These are phyloP conservation scores for Aphaenogaster ashmeadi DNA, from an alignment of 1,140 invertebrate species.

Conservation along the genomic window DNA sequence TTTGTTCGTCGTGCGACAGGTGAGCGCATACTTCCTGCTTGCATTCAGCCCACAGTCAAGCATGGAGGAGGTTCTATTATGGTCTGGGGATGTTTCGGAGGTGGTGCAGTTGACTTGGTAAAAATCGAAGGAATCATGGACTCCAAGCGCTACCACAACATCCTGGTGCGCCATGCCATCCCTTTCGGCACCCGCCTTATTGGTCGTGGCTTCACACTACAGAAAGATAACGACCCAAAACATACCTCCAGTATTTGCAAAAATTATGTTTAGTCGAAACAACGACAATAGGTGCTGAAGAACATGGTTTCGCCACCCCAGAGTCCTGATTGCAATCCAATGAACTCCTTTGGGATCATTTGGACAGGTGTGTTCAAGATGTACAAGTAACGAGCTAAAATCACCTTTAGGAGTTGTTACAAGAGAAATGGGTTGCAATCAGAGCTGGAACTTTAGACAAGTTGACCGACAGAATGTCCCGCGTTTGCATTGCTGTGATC, in stretches of 20 bases:
- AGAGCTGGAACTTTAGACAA: conserved; percentile 23
- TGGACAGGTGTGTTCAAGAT: background rate
- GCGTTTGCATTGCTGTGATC: background rate
- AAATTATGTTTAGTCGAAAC: conserved; percentile 70
- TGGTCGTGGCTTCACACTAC: conserved; percentile 71
- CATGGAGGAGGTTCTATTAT: conserved; percentile 77
- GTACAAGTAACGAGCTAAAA: conserved; percentile 71
- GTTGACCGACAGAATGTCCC: conserved; percentile 15
- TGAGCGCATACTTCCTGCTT: conserved; percentile 21
- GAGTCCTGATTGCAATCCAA: conserved; percentile 9
- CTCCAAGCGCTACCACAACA: conserved; percentile 69
- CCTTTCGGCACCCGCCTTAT: conserved; percentile 63
- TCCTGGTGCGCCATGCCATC: conserved; percentile 68
- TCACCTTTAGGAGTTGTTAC: conserved; percentile 2
- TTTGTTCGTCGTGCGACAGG: conserved; percentile 65
- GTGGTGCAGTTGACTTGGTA: conserved; percentile 71
- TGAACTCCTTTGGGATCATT: conserved; percentile 3
- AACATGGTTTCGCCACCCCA: conserved; percentile 68
- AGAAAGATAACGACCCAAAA: conserved; percentile 83
- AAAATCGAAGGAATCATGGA: conserved; percentile 79
- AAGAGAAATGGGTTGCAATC: conserved; percentile 59
- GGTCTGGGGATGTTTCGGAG: conserved; percentile 80
- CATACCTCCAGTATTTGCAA: conserved; percentile 71
- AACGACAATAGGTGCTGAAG: conserved; percentile 57
- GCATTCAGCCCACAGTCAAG: conserved; percentile 75